phyloP scores from a whole-genome alignment of 2,888 invertebrate genomes.

The Conomelus anceps region DNA sequence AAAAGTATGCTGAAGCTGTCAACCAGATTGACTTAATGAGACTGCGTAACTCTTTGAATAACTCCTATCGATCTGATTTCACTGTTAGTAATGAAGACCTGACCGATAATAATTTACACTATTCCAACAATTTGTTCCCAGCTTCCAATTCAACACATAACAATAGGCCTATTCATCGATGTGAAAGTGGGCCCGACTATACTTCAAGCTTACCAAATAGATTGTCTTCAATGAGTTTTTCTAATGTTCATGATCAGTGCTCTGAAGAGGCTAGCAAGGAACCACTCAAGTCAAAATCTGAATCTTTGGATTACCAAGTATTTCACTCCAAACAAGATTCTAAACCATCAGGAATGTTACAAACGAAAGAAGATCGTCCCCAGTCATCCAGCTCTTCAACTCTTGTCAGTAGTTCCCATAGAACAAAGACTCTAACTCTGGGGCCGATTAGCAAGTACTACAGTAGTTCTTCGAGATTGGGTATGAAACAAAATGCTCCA shows the following conservation, averaged over 20 bases:
- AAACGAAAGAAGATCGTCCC: neutral
- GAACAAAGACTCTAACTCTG: neutral
- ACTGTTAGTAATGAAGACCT: neutral
- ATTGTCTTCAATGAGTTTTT: neutral
- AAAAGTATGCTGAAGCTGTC: conserved; percentile 30
- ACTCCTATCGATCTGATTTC: neutral
- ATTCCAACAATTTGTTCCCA: neutral
- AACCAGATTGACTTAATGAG: conserved; percentile 30
- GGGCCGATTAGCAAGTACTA: conserved; percentile 21
- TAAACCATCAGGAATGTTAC: conserved; percentile 5
- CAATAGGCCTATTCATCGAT: too few relatives aligned
- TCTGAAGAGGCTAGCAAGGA: neutral
- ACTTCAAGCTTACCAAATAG: neutral
- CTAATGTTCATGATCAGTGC: neutral
- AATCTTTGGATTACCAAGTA: neutral
- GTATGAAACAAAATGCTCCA: conserved; percentile 17
- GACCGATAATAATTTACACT: neutral
- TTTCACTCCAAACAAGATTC: conserved; percentile 12
- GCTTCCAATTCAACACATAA: neutral
- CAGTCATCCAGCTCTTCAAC: neutral
- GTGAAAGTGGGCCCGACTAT: neutral
- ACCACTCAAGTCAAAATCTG: neutral
- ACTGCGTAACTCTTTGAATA: conserved; percentile 15
- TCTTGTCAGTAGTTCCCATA: neutral
- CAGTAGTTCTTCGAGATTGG: conserved; percentile 20